Conservation (phyloP, 2,888 invertebrate species). For the Selenia dentaria region DNA sequence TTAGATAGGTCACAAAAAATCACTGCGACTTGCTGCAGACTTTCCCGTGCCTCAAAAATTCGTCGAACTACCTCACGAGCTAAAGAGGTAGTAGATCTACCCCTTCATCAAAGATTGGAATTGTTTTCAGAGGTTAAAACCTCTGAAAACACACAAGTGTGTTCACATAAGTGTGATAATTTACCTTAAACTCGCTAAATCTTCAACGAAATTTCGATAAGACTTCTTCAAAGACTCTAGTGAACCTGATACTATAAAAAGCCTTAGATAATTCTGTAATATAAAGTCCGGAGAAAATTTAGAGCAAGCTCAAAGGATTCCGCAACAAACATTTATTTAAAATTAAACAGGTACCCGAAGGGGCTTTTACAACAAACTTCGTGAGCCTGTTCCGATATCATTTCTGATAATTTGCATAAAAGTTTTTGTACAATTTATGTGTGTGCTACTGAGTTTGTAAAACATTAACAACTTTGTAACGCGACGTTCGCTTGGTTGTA, state of each 20-base stretch:
- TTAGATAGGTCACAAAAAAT: too few relatives aligned
- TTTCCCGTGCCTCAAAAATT: too few relatives aligned
- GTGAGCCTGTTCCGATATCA: slow-evolving; percentile 35
- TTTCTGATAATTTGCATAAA: slow-evolving; percentile 35
- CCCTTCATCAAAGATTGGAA: too few relatives aligned
- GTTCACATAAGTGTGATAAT: too few relatives aligned
- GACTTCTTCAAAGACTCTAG: slow-evolving; percentile 10
- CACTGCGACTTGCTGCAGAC: too few relatives aligned
- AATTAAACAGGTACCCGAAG: slow-evolving; percentile 34
- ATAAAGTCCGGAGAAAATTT: slow-evolving; percentile 28
- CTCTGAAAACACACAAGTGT: too few relatives aligned
- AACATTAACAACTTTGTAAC: not conserved
- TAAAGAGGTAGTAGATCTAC: too few relatives aligned
- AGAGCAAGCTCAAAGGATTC: slow-evolving; percentile 36
- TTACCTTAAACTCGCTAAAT: not conserved
- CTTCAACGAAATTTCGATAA: slow-evolving; percentile 5
- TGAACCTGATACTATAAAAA: slow-evolving; percentile 17
- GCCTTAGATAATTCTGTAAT: slow-evolving; percentile 18
- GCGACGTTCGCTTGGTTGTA: not conserved
- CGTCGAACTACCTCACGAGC: too few relatives aligned
- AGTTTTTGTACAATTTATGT: slow-evolving; percentile 16
- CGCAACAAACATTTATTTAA: slow-evolving; percentile 37
- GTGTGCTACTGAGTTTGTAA: not conserved
- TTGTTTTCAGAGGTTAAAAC: too few relatives aligned
- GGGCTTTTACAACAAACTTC: slow-evolving; percentile 32